A percentile compares a stretch with the other conserved stretches of the same genome.
These are phyloP conservation scores for Machimus atricapillus DNA, from an alignment of 2,888 invertebrate species.

Conservation along the genomic window DNA sequence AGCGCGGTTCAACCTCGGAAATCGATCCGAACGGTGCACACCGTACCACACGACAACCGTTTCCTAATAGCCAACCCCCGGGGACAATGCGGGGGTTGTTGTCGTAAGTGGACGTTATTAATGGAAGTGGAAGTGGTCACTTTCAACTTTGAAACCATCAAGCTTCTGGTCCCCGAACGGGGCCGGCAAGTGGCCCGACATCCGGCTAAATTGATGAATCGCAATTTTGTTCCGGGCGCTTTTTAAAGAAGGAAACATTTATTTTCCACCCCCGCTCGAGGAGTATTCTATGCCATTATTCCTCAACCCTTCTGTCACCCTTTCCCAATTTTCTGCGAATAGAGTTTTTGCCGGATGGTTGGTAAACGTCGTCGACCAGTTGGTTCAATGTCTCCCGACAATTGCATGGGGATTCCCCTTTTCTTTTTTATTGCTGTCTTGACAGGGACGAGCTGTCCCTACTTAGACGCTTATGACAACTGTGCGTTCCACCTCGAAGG, in stretches of 20 bases:
- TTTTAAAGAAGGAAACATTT: neutral
- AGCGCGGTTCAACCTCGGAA: neutral
- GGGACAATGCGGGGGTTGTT: neutral
- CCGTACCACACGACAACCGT: neutral
- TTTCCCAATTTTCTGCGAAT: neutral
- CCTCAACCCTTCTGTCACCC: neutral
- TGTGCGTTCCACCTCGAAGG: neutral
- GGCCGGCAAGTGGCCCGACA: neutral
- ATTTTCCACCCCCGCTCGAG: neutral
- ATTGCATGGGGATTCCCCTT: neutral
- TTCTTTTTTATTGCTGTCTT: neutral
- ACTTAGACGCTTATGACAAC: neutral
- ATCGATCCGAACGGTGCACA: neutral
- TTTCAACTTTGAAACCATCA: conserved; percentile 3
- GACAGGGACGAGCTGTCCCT: neutral
- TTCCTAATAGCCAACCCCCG: neutral
- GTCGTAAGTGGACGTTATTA: conserved; percentile 30
- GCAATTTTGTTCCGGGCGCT: neutral
- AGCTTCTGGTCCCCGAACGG: neutral
- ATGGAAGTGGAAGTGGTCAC: neutral
- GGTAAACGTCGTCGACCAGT: neutral
- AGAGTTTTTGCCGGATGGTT: neutral
- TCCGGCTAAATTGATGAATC: conserved; percentile 32
- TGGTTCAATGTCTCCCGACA: neutral
- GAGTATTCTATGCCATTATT: neutral